A percentile compares a stretch with the other conserved stretches of the same genome.
Evolutionary conservation across 2,113 vertebrate genomes (phyloP).

Genomic region (Amblyopsis rosae): DNA sequence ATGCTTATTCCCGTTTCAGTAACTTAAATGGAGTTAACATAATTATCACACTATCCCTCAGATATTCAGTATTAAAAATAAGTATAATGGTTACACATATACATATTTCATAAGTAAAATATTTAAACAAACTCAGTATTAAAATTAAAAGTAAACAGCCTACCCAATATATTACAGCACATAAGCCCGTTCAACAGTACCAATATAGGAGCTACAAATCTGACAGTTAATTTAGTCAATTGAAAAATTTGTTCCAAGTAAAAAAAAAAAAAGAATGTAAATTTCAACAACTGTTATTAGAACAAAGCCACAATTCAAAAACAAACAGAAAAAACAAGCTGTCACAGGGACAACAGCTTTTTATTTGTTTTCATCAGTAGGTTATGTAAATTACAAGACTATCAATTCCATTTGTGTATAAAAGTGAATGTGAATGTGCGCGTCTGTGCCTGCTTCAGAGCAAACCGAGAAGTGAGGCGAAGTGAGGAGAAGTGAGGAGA

Average conservation of each 20-base stretch:
- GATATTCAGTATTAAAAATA: slow-evolving; percentile 37
- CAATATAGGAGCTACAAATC: slow-evolving; percentile 29
- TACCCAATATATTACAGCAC: slow-evolving; percentile 15
- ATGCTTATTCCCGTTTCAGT: slow-evolving; percentile 5
- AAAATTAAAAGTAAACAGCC: slow-evolving; percentile 31
- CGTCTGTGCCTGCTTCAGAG: neutral
- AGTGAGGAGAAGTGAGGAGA: slow-evolving; percentile 35
- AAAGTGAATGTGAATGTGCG: neutral
- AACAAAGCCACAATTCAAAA: slow-evolving; percentile 8
- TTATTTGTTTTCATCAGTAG: neutral
- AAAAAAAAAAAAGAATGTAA: slow-evolving; percentile 17
- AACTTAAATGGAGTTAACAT: slow-evolving; percentile 18
- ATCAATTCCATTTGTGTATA: slow-evolving; percentile 7
- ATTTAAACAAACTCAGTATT: slow-evolving; percentile 25
- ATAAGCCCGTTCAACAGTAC: slow-evolving; percentile 29
- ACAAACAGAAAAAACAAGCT: neutral
- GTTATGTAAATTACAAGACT: slow-evolving; percentile 9
- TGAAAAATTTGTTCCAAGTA: slow-evolving; percentile 33
- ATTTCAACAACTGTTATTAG: slow-evolving; percentile 3
- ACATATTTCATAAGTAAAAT: slow-evolving; percentile 31
- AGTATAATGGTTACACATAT: slow-evolving; percentile 25
- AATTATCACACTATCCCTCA: slow-evolving; percentile 8
- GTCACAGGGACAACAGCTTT: neutral
- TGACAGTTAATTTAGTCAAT: slow-evolving; percentile 26
- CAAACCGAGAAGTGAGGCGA: slow-evolving; percentile 17